Evolutionary conservation across 2,113 vertebrate species (phyloP), one percentile per base, ranked within the genome.

Genomic region (Corydoras sp.): DNA sequence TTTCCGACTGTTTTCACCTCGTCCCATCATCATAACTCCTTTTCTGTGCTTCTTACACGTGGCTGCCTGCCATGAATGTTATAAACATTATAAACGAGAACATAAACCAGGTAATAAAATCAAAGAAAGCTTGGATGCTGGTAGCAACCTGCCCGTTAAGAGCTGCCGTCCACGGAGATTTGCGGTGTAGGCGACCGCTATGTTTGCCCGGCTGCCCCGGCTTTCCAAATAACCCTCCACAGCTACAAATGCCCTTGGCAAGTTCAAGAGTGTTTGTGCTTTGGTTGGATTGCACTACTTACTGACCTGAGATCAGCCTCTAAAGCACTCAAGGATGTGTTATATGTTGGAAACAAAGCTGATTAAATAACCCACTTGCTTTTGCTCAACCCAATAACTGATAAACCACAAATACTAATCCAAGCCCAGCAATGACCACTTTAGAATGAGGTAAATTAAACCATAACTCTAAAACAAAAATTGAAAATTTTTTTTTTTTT

Each of bases 41-140:
- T 49, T 35, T 63, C 53, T 18, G 3, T 24, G n/a, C 63, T 43
- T 59, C 30, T 15, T 73, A 64, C 58, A 49, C 29, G 18, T 62
- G 72, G 72, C 58, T 29, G 65, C 30, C 30, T 30, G 58, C 49
- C 72, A 68, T 60, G 8, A 55, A 66, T 60, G 65, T 61, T 43
- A 60, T 61, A 66, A 61, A 32, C 64, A 59, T 73, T 67, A 67
- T 18, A 58, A 72, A 54, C 15, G 64, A 73, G 70, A 35, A 58
- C 62, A 58, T 72, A 56, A 72, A 65, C 62, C 63, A 48, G 55
- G 50, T 56, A 32, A 24, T 63, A 63, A 71, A 72, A 65, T 51
- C 10, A 72, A 18, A 31, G 62, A 58, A 58, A 18, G 30, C 58
- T 73, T 67, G 53, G 32, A 59, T 43, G 31, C 43, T 61, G 30